Percentiles rank a stretch among this genome's conserved stretches.
These are phyloP conservation scores for Limnephilus lunatus DNA, from an alignment of 2,888 invertebrate species.

Conservation along the genomic window DNA sequence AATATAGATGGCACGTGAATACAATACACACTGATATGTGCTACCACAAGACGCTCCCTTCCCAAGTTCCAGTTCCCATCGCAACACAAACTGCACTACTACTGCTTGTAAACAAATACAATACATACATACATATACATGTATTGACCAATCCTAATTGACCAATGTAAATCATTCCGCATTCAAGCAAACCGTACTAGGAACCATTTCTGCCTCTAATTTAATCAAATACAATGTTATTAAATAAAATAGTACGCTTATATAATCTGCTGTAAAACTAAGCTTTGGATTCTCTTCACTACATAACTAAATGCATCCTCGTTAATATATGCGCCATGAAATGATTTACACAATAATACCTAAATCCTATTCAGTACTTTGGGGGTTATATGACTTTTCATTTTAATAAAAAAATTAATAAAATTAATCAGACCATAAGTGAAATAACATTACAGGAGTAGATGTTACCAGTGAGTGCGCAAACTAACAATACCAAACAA, in stretches of 20 bases:
- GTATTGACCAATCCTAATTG: conserved; percentile 76
- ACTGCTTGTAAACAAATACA: conserved; percentile 68
- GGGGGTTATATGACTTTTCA: conserved; percentile 75
- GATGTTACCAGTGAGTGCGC: conserved; percentile 61
- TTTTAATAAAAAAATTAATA: conserved; percentile 68
- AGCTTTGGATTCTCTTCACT: conserved; percentile 78
- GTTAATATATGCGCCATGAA: conserved; percentile 57
- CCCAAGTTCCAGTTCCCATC: conserved; percentile 15
- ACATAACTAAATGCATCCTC: conserved; percentile 76
- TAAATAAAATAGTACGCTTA: conserved; percentile 65
- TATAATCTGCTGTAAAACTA: conserved; percentile 70
- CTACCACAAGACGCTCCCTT: conserved; percentile 64
- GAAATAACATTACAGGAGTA: conserved; percentile 63
- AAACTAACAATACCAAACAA: conserved; percentile 65
- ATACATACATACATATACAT: conserved; percentile 62
- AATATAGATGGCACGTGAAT: conserved; percentile 79
- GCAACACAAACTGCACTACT: conserved; percentile 45
- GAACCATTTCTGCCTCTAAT: conserved; percentile 79
- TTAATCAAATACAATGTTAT: conserved; percentile 72
- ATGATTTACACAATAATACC: conserved; percentile 69
- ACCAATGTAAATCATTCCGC: conserved; percentile 74
- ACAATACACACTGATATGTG: conserved; percentile 75
- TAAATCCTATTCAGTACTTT: conserved; percentile 76
- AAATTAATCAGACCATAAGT: conserved; percentile 72
- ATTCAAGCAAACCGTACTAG: conserved; percentile 75